Evolutionary conservation across 2,113 vertebrate species (phyloP).

Genomic region (Picathartes gymnocephalus): DNA sequence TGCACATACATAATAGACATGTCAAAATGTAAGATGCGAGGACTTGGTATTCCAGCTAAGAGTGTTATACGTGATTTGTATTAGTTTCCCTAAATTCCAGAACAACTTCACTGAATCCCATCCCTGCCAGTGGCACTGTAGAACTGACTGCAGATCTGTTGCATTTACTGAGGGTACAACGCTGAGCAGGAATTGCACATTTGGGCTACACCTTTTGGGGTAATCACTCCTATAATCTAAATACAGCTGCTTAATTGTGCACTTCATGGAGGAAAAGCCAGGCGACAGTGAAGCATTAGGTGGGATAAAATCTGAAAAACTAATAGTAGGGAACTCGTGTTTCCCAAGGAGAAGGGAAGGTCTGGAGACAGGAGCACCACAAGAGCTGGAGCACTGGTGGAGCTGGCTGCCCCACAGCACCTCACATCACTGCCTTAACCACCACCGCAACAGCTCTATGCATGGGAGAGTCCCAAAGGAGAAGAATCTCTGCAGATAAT

Average conservation of each 20-base stretch:
- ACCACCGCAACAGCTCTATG: neutral
- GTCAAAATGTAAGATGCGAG: constrained; percentile 37
- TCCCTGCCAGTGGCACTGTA: neutral
- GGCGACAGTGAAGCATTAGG: neutral
- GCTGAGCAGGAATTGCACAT: neutral
- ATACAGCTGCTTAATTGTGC: neutral
- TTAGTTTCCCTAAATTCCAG: constrained; percentile 33
- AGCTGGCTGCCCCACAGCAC: neutral
- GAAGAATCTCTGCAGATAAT: neutral
- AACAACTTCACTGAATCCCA: neutral
- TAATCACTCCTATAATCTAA: neutral
- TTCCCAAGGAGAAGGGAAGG: neutral
- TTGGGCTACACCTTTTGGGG: rapidly evolving
- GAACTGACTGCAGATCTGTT: neutral
- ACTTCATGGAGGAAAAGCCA: neutral
- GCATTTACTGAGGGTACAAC: neutral
- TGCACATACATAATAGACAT: constrained; percentile 68
- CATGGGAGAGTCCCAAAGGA: neutral
- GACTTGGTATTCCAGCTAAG: constrained; percentile 39
- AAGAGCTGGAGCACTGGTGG: neutral
- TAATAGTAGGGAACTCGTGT: neutral
- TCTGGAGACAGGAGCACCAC: neutral
- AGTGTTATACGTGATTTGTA: neutral
- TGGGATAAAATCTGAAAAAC: neutral
- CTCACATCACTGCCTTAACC: neutral